Base-by-base conservation (phyloP, 2,888 invertebrate genomes). In the Ecliptopera silaceata region DNA sequence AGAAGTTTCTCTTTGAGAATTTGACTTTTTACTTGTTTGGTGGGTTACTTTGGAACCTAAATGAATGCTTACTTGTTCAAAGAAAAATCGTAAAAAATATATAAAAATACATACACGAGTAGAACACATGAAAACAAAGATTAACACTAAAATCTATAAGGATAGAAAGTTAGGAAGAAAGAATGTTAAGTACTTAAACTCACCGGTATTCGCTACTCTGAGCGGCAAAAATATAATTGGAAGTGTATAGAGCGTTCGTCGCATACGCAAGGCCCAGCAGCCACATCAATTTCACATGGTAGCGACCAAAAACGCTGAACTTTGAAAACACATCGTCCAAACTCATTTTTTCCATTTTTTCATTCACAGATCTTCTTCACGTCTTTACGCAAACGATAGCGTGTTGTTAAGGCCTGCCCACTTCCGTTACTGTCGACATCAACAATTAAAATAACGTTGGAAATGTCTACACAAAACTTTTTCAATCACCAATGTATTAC, bases 211-310 rank as follows among this genome's bases (percentile, higher is more conserved):
- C 82, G 31, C 93, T 81, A 70, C 92, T 91, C 64, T 92, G 92
- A 1, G 93, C 93, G 0, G 94, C 93, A 71, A 95, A 95, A 29
- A 94, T 92, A 72, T 93, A 95, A 11, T 93, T 92, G 15, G 94
- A 86, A n/a, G 90, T 88, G 72, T 92, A 93, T 31, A 93, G 86
- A 5, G 93, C 89, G 46, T 94, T 92, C 61, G 94, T 91, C 59
- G 93, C 77, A 64, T 93, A 87, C 0, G 94, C 93, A 56, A 94
- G 65, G 56, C 92, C 92, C 52, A 94, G 83, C 34, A 93, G 74
- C 45, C 84, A 11, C 69, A 93, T 93, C 38, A 93, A 84, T 15
- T 89, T 76, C 15, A 88, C 66, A 72, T 95, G 95, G 74, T 93
- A 94, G 39, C 84, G 88, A 20, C 93, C 93, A 60, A 93, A 92